Percentiles rank a stretch among this genome's conserved stretches.
phyloP scores from a whole-genome alignment of 2,113 vertebrate genomes.

The Porphyrio hochstetteri region DNA sequence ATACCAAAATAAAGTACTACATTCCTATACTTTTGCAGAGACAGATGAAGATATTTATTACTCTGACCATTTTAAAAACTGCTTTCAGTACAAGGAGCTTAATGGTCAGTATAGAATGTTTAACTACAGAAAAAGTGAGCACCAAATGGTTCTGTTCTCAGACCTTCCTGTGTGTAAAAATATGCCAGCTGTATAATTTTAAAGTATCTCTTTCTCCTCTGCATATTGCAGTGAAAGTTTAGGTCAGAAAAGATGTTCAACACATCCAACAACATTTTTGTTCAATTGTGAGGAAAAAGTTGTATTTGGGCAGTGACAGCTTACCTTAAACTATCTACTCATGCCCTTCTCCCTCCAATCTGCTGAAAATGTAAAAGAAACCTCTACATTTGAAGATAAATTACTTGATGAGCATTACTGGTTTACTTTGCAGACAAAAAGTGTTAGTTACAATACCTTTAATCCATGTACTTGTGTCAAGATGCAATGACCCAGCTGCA shows the following conservation, averaged over 20 bases:
- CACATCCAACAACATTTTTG: not conserved
- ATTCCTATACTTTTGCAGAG: not conserved
- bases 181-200: not conserved
- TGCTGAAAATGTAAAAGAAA: not conserved
- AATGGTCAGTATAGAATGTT: not conserved
- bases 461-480: not conserved
- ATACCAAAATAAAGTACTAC: slow-evolving; percentile 10
- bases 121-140: not conserved
- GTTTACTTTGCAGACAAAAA: not conserved
- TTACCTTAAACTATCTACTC: not conserved
- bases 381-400: not conserved
- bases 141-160: not conserved
- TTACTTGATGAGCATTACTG: not conserved
- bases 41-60: not conserved
- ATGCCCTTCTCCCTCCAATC: not conserved
- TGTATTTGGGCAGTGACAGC: not conserved
- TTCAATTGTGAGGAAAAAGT: not conserved
- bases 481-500: not conserved
- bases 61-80: not conserved
- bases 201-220: not conserved
- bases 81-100: not conserved
- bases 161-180: not conserved
- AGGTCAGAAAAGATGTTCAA: not conserved
- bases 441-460: not conserved
- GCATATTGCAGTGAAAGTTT: not conserved